Percentiles rank a stretch among this genome's conserved stretches.
Evolutionary conservation across 2,797 vertebrate species (phyloP).

Genomic region (Perodicticus potto): DNA sequence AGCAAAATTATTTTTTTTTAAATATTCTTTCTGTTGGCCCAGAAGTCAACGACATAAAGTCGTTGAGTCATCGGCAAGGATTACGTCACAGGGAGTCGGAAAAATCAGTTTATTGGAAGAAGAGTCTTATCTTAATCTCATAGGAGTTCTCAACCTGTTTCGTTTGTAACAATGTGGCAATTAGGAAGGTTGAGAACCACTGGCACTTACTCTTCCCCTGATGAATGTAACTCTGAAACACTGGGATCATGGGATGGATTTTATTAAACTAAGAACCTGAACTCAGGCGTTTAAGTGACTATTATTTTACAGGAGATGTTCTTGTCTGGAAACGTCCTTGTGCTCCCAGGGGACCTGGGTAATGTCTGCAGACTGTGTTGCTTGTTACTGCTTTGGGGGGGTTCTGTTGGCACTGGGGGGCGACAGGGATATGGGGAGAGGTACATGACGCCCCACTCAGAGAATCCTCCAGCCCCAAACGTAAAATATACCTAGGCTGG

Average conservation of each 20-base stretch:
- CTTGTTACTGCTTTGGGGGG: background rate
- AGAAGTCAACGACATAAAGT: accelerated
- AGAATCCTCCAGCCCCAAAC: background rate
- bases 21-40: background rate
- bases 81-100: background rate
- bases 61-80: accelerated
- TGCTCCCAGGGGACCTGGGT: no score
- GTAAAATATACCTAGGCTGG: accelerated
- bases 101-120: accelerated
- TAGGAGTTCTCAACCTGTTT: no score
- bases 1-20: background rate
- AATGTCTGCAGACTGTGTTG: background rate
- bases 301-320: no score
- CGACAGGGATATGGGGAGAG: no score
- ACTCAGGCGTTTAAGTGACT: background rate
- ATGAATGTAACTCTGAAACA: background rate
- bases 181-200: no score
- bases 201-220: background rate
- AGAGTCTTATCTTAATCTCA: background rate
- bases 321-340: no score
- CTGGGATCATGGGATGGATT: accelerated
- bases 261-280: background rate
- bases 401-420: no score
- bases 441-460: background rate
- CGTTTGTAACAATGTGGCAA: no score